phyloP scores from a whole-genome alignment of 2,113 vertebrate genomes.

The Zonotrichia leucophrys region DNA sequence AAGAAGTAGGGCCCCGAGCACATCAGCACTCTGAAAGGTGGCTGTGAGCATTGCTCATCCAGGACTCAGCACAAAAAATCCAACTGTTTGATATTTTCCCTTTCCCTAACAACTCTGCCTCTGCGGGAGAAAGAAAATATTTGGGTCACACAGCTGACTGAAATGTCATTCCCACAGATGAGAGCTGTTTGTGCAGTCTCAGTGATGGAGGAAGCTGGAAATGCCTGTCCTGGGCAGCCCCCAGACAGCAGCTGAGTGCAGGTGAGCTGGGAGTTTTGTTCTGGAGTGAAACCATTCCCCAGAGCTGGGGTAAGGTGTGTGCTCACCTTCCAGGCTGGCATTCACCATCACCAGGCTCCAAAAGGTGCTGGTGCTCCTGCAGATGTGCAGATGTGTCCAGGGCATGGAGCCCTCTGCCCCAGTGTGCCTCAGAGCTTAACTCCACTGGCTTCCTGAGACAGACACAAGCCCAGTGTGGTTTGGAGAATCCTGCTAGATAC shows the following conservation, averaged over 20 bases:
- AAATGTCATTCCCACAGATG: not conserved
- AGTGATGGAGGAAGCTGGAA: not conserved
- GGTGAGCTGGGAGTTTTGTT: accelerated
- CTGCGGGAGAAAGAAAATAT: slow-evolving; percentile 3
- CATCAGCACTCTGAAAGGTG: not conserved
- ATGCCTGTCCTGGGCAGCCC: not conserved
- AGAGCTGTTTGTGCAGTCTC: not conserved
- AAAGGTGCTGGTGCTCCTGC: not conserved
- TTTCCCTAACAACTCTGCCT: not conserved
- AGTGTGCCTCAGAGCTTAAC: not conserved
- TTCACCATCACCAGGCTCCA: not conserved
- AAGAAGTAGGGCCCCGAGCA: not conserved
- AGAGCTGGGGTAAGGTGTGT: not conserved
- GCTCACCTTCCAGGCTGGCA: not conserved
- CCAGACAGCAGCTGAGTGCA: not conserved
- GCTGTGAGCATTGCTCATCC: not conserved
- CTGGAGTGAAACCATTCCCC: not conserved
- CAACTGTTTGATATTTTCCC: not conserved
- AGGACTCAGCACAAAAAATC: not conserved
- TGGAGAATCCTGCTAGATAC: not conserved
- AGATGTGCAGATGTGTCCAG: not conserved
- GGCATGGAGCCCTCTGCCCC: not conserved
- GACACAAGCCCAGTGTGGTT: not conserved
- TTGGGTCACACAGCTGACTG: not conserved
- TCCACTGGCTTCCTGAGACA: not conserved